Conservation (phyloP, 2,888 invertebrate species). For the Caenorhabditis virilis region DNA sequence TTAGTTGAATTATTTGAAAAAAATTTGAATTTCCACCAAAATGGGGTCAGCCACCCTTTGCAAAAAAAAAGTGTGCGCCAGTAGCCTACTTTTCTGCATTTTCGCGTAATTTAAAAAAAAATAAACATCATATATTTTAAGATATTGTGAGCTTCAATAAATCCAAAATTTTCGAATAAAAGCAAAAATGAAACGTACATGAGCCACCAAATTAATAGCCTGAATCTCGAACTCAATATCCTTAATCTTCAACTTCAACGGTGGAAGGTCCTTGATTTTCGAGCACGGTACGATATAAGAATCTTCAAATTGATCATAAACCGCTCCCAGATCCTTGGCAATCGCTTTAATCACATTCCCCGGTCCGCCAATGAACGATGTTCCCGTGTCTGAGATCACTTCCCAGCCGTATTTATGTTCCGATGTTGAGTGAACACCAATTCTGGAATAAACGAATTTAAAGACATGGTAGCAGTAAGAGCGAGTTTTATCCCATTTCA, state of each 20-base stretch:
- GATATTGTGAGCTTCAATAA: no score
- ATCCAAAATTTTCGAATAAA: no score
- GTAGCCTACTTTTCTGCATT: no score
- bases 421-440: conserved; percentile 13
- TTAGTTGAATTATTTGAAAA: no score
- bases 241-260: conserved; percentile 34
- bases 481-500: no score
- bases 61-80: no score
- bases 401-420: conserved; percentile 32
- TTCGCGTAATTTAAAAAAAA: no score
- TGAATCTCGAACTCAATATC: conserved; percentile 24
- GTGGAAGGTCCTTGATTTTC: conserved; percentile 19
- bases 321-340: conserved; percentile 31
- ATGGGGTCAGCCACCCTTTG: no score
- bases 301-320: conserved; percentile 18
- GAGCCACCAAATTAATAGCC: conserved; percentile 24
- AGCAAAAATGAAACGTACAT: no score
- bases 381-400: conserved; percentile 52
- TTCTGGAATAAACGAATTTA: conserved; percentile 19
- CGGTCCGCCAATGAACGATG: conserved; percentile 50
- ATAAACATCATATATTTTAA: no score
- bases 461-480: no score
- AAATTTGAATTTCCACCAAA: no score
- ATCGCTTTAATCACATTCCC: conserved; percentile 19
- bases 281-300: conserved; percentile 30